Evolutionary conservation across 2,888 invertebrate species (phyloP), one percentile per base, ranked within the genome.

Genomic region (Andricus quercusramuli): DNA sequence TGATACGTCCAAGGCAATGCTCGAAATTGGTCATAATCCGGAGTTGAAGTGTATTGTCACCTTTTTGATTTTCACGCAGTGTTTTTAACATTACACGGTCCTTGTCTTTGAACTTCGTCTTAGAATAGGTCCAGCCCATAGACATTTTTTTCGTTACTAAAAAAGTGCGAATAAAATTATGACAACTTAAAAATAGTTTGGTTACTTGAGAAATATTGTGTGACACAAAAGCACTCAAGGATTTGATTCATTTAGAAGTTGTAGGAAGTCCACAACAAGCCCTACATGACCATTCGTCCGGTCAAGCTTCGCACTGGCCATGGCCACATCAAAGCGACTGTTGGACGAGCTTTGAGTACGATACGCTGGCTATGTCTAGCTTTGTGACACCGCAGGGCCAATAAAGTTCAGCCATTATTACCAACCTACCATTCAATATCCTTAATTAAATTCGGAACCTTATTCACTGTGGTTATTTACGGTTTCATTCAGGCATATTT

Each of bases 371-470:
- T 86, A 86, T 90, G 89, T 89, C 91, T 90, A 90, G 91, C 92
- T 92, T 91, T 91, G 90, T 90, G 91, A 91, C 91, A 92, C 91
- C 90, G 88, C 91, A 91, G 84, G 84, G 89, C 91, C 92, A 91
- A 92, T 92, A 92, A 90, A 90, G 91, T 90, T 90, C 85, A 87
- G 87, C 89, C 90, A 90, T 91, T 91, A 91, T 91, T 90, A 90
- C 90, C 89, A 87, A 85, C 90, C 89, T 90, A 89, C 91, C 89
- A 92, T 92, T 92, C 92, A 91, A 92, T 92, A 92, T 92, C 91
- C 91, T 91, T 92, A 91, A 92, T 92, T 92, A 92, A 92, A 92
- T 92, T 92, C 91, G 90, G 90, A 90, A 91, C 91, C 92, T 92
- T 92, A 92, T 92, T 92, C 91, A 90, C 90, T 91, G 92, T 87